A percentile compares a stretch with the other conserved stretches of the same genome.
These are phyloP conservation scores for Hiodon tergisus DNA, from an alignment of 2,113 vertebrate genomes.

Conservation along the genomic window DNA sequence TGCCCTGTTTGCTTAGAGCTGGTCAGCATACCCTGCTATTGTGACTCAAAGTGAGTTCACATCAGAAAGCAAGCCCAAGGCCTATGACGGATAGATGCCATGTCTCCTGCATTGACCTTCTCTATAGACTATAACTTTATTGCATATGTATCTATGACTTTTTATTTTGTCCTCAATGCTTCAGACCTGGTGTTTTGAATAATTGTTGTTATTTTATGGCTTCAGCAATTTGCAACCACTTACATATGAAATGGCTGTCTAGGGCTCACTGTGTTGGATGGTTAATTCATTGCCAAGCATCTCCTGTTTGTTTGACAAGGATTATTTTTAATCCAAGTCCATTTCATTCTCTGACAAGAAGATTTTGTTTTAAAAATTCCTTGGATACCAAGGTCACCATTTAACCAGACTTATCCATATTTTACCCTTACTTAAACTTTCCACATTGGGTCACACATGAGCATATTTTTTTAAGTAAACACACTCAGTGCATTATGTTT, in stretches of 20 bases:
- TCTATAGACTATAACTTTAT: not conserved
- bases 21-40: slow-evolving; percentile 31
- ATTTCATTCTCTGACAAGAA: too few relatives aligned
- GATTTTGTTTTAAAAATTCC: not conserved
- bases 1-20: slow-evolving; percentile 61
- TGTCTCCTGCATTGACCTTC: not conserved
- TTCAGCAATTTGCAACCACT: slow-evolving; percentile 23
- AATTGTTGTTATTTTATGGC: slow-evolving; percentile 28
- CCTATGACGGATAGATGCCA: slow-evolving; percentile 9
- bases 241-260: slow-evolving; percentile 24
- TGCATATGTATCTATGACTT: slow-evolving; percentile 17
- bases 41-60: slow-evolving; percentile 20
- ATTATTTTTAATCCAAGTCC: not conserved
- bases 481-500: not conserved
- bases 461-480: not conserved
- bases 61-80: not conserved
- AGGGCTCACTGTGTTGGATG: slow-evolving; percentile 22
- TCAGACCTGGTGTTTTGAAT: slow-evolving; percentile 24
- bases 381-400: not conserved
- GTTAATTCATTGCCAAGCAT: slow-evolving; percentile 18
- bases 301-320: slow-evolving; percentile 1
- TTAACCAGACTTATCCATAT: not conserved
- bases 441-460: too few relatives aligned
- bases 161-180: slow-evolving; percentile 19
- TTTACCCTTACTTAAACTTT: not conserved